phyloP scores from a whole-genome alignment of 2,113 vertebrate species.

The Pseudopipra pipra region DNA sequence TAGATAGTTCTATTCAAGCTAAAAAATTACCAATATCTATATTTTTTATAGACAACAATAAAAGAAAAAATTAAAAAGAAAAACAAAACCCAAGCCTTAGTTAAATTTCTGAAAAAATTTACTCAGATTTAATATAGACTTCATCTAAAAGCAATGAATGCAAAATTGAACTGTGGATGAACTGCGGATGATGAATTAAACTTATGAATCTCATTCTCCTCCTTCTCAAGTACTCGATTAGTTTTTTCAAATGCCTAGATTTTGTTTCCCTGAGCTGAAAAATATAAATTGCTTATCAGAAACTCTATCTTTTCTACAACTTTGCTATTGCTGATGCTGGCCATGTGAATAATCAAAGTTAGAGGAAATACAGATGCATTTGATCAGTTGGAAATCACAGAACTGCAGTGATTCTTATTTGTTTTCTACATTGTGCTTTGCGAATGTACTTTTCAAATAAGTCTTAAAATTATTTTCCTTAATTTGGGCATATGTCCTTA shows the following conservation, averaged over 20 bases:
- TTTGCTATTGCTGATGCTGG: not conserved
- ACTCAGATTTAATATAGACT: not conserved
- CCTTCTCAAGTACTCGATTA: conserved; percentile 25
- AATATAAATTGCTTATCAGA: conserved; percentile 2
- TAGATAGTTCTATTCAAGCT: not conserved
- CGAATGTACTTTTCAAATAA: not conserved
- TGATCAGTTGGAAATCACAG: not conserved
- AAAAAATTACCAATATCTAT: not conserved
- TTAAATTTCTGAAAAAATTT: conserved; percentile 12
- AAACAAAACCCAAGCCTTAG: not conserved
- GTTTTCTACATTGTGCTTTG: not conserved
- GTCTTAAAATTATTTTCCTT: not conserved
- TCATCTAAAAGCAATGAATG: conserved; percentile 13
- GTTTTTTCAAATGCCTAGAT: not conserved
- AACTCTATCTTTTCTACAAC: not conserved
- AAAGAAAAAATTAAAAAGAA: not conserved
- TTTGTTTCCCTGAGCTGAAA: not conserved
- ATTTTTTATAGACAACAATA: not conserved
- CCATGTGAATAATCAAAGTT: not conserved
- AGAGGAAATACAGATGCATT: not conserved
- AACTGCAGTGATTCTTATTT: not conserved
- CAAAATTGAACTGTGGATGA: not conserved
- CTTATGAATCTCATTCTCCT: not conserved
- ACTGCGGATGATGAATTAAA: not conserved
- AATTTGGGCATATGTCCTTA: not conserved